Percentiles rank a stretch among this genome's conserved stretches.
These are phyloP conservation scores for Ophion slaviceki DNA, from an alignment of 2,888 invertebrate genomes.

Conservation along the genomic window DNA sequence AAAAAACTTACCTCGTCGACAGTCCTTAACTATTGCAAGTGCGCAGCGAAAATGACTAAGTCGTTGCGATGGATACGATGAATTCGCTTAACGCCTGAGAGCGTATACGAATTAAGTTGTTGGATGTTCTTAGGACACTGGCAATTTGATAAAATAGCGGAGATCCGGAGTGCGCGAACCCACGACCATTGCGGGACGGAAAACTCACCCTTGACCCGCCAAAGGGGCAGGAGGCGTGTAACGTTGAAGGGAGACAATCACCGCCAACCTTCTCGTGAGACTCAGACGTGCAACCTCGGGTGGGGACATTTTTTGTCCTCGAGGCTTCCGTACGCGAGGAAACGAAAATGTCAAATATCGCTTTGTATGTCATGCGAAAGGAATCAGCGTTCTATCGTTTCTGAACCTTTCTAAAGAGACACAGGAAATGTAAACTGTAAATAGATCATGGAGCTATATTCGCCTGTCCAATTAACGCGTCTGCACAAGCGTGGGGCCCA, in stretches of 20 bases:
- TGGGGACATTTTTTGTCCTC: slow-evolving; percentile 26
- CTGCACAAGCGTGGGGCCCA: too few species aligned
- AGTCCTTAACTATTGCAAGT: slow-evolving; percentile 14
- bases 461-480: too few species aligned
- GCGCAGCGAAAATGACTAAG: not conserved
- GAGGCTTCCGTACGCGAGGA: not conserved
- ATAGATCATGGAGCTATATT: too few species aligned
- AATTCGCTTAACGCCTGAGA: slow-evolving; percentile 34
- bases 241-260: slow-evolving; percentile 37
- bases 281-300: not conserved
- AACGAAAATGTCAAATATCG: not conserved
- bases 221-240: slow-evolving; percentile 42
- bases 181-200: slow-evolving; percentile 21
- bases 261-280: not conserved
- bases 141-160: slow-evolving; percentile 17
- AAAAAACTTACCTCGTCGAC: slow-evolving; percentile 25
- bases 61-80: slow-evolving; percentile 10
- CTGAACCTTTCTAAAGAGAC: too few species aligned
- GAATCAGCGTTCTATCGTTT: too few species aligned
- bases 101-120: slow-evolving; percentile 44
- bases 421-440: too few species aligned
- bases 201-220: slow-evolving; percentile 49
- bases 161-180: slow-evolving; percentile 9
- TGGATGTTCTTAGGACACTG: slow-evolving; percentile 35
- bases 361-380: not conserved